phyloP scores from a whole-genome alignment of 2,113 vertebrate genomes.

The Sylvilagus bachmani region DNA sequence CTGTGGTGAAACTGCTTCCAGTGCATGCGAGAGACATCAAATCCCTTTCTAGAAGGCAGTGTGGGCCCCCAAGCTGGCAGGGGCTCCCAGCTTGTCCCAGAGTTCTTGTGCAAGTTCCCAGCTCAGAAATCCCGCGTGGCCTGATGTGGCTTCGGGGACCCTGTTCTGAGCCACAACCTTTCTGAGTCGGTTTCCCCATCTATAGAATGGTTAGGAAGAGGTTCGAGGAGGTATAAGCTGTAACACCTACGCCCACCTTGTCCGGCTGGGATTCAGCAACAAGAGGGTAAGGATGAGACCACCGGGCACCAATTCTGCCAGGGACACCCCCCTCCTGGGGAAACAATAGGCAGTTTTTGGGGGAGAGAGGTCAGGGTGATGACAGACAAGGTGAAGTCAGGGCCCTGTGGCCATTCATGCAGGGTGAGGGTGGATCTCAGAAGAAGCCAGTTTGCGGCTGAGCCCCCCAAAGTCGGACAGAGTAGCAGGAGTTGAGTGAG shows the following conservation, averaged over 20 bases:
- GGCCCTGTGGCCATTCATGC: neutral
- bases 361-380: neutral
- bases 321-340: neutral
- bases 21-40: constrained; percentile 7
- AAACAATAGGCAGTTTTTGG: neutral
- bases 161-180: neutral
- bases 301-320: neutral
- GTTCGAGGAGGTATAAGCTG: neutral
- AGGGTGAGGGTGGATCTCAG: neutral
- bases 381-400: neutral
- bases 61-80: neutral
- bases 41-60: neutral
- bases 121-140: constrained; percentile 7
- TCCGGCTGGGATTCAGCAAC: neutral
- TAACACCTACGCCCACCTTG: neutral
- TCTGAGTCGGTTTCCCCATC: neutral
- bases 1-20: constrained; percentile 1
- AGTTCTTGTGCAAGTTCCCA: neutral
- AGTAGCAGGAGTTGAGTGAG: neutral
- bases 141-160: neutral
- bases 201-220: neutral
- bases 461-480: neutral
- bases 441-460: neutral
- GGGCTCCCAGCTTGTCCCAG: neutral
- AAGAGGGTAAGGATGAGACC: neutral